Conservation (phyloP, 1,140 invertebrate genomes). For the Glomeris maerens region DNA sequence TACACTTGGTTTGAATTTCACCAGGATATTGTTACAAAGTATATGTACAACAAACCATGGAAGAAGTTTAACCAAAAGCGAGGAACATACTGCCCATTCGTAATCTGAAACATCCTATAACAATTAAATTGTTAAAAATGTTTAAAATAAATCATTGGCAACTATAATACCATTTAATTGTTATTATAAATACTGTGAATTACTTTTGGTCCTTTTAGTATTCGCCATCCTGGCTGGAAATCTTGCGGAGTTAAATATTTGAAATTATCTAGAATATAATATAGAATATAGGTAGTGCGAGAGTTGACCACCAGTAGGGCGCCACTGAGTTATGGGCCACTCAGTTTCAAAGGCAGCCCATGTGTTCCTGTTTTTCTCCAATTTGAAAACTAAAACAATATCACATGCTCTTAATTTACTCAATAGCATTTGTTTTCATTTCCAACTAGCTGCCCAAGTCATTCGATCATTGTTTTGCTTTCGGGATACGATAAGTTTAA, state of each 20-base stretch:
- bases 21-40: background rate
- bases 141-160: background rate
- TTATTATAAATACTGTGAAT: too few species aligned
- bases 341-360: background rate
- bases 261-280: background rate
- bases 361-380: background rate
- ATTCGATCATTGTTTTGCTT: too few species aligned
- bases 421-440: background rate
- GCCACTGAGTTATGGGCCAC: background rate
- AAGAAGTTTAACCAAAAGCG: conserved; percentile 27
- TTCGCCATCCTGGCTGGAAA: background rate
- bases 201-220: background rate
- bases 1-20: background rate
- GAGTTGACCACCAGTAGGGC: background rate
- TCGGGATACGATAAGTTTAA: too few species aligned
- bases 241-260: background rate
- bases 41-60: conserved; percentile 32
- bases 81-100: conserved; percentile 38
- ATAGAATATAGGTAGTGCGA: background rate
- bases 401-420: background rate
- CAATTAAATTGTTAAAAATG: background rate
- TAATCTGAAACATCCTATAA: conserved; percentile 33
- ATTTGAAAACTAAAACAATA: background rate
- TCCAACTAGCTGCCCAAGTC: background rate
- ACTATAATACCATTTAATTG: background rate